Conservation (phyloP, 2,888 invertebrate genomes). For the Portevinia maculata region DNA sequence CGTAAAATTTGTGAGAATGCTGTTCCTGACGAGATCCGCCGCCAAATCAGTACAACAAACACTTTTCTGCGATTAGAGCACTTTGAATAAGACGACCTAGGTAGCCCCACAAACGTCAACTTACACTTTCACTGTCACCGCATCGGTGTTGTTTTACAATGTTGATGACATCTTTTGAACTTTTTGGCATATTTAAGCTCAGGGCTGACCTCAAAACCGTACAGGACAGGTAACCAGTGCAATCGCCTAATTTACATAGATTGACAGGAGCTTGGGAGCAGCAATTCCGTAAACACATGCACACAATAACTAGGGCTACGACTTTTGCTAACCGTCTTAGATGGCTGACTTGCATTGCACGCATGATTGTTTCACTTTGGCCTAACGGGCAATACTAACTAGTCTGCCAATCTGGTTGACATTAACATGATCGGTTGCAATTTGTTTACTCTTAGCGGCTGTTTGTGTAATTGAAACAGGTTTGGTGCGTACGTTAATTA, state of each 20-base stretch:
- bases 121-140: constrained; percentile 58
- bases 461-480: constrained; percentile 47
- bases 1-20: constrained; percentile 32
- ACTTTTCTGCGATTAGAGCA: constrained; percentile 37
- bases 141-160: constrained; percentile 60
- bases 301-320: constrained; percentile 6
- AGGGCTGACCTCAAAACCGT: constrained; percentile 57
- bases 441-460: constrained; percentile 37
- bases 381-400: constrained; percentile 58
- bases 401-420: constrained; percentile 60
- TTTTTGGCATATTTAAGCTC: constrained; percentile 23
- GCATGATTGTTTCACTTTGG: constrained; percentile 55
- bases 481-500: constrained; percentile 52
- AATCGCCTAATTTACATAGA: constrained; percentile 50
- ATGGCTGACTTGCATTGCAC: constrained; percentile 52
- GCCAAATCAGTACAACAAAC: constrained; percentile 66
- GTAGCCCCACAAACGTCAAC: constrained; percentile 66
- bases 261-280: constrained; percentile 11
- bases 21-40: constrained; percentile 47
- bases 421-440: constrained; percentile 47
- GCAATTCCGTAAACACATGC: constrained; percentile 16
- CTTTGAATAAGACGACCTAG: constrained; percentile 28
- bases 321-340: constrained; percentile 18
- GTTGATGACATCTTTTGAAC: constrained; percentile 49
- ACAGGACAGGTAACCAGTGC: constrained; percentile 48